Conservation (phyloP, 2,113 vertebrate species). For the Girardinichthys multiradiatus region DNA sequence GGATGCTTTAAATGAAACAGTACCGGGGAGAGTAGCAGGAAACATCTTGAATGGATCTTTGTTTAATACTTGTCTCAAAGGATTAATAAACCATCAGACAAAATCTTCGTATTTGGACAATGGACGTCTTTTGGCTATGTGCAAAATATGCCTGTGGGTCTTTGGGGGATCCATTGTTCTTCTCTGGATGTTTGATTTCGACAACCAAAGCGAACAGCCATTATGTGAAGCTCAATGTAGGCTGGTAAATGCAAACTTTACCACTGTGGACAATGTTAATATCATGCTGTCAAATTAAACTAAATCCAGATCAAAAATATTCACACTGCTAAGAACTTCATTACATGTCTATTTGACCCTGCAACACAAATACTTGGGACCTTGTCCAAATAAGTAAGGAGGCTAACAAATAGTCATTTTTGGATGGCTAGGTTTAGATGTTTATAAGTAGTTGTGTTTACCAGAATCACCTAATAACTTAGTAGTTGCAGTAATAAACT, state of each 20-base stretch:
- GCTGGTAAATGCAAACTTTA: background rate
- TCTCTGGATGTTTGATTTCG: background rate
- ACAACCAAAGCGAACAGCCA: background rate
- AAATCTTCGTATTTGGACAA: background rate
- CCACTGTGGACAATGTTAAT: background rate
- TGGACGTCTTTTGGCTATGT: background rate
- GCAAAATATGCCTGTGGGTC: background rate
- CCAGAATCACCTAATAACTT: too few relatives aligned
- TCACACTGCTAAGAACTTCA: conserved; percentile 18
- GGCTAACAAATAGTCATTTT: too few relatives aligned
- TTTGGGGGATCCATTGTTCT: background rate
- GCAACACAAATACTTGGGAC: background rate
- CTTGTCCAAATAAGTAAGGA: background rate
- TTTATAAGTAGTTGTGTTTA: too few relatives aligned
- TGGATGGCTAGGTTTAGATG: too few relatives aligned
- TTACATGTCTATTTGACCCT: conserved; percentile 1
- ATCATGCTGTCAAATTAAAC: conserved; percentile 7
- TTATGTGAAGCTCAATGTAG: background rate
- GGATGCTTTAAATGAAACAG: background rate
- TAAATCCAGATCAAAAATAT: conserved; percentile 23
- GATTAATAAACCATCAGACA: background rate
- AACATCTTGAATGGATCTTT: background rate
- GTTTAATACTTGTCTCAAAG: background rate
- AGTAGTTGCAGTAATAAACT: too few relatives aligned
- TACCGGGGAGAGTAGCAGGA: background rate